Base-by-base conservation (phyloP, 2,797 vertebrate species). In the Sebastes cheni region DNA sequence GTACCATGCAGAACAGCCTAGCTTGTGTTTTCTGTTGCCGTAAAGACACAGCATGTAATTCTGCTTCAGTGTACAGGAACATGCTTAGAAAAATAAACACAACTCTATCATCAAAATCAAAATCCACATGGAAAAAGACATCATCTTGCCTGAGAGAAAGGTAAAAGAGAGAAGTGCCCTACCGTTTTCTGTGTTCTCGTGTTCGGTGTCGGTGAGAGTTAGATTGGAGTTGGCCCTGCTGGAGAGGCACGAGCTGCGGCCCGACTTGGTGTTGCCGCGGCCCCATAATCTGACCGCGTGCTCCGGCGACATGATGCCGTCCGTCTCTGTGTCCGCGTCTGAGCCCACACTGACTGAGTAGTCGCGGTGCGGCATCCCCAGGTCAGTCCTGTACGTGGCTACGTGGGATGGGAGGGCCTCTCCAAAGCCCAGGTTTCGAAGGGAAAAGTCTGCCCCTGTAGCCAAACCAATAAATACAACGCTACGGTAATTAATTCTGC, bases 141-240 rank as follows among this genome's bases (percentile, higher is more conserved):
- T 46, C 58, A 32, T 59, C 13, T 20, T 8, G 36, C 14, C 32
- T 55, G 13, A 69, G 58, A 69, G 23, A 23, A 13, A 9, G 39
- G 34, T 5, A 6, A 54, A 65, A 72, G 52, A 25, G 29, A 1
- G 18, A n/a, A 34, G 55, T 4, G 18, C 1, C 85, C 94, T 93
- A 99, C 98, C 98, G 0, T 98, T 97, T 91, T 99, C 98, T 0
- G 97, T 99, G 90, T 99, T 99, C 91, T 99, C 99, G 0, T 99
- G 98, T 77, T 99, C 99, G 0, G 98, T 99, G 94, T 99, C 99
- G 0, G 99, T 99, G 74, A 99, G 97, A 0, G 98, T 99, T 77
- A 99, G 97, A 86, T 98, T 99, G 87, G 99, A 99, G 94, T 99
- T 99, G 89, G 98, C 99, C 72, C 99, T 90, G 92, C 99, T 99